Base-by-base conservation (phyloP, 2,888 invertebrate genomes). In the Chrysodeixis includens region DNA sequence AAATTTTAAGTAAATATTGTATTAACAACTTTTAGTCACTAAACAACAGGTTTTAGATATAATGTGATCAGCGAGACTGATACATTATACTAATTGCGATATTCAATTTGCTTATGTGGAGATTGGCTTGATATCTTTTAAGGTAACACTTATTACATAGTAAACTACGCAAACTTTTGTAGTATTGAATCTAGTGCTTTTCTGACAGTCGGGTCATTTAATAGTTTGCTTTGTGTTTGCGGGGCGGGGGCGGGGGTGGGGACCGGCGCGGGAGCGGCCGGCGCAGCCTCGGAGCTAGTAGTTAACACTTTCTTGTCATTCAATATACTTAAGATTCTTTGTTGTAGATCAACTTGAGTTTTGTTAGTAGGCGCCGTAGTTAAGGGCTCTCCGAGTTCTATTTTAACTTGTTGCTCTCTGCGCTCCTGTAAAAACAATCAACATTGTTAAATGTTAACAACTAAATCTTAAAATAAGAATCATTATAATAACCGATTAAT, bases 191-290 rank as follows among this genome's bases (percentile, higher is more conserved):
- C 97, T 59, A 98, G 91, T 0, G 98, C 98, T 90, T 97, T 97
- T 90, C 97, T 97, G 12, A 98, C 97, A 1, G 97, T 97, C 0
- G 97, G 97, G 88, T 98, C 98, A 69, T 96, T 97, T 20, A 98
- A 92, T n/a, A 98, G 96, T 95, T 88, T 95, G 84, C 46, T 96
- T 89, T 77, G 96, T 0, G 67, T 91, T 1, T 49, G 46, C 46
- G 89, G 86, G 1, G 87, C 74, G 3, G 89, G 86, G 1, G 87
- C 74, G 3, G 80, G 65, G 0, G 62, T 30, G 1, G 53, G 22
- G 16, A 62, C n/a, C 0, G 86, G 78, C 20, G 83, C 71, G 14
- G 90, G 76, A 0, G 88, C 85, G 0, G 83, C 79, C 32, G 76
- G 88, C 61, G 83, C 56, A 0, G 85, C 85, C 46, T 72, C 74